Evolutionary conservation across 2,888 invertebrate genomes (phyloP), one percentile per base, ranked within the genome.

Genomic region (Pyrochroa serraticornis): DNA sequence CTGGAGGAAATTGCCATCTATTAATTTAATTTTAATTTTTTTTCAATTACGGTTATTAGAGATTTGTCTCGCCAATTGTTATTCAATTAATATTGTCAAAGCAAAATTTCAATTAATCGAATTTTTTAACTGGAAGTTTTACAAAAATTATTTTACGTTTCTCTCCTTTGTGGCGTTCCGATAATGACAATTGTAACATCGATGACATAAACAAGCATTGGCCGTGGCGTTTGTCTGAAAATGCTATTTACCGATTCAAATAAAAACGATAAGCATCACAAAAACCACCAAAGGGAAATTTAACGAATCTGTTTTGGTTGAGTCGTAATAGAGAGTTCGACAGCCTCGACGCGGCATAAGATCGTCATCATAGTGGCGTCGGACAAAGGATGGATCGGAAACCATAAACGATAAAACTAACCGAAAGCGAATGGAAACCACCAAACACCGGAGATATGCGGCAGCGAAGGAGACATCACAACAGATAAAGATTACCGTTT

Each of bases 321-420:
- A 14, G 9, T 35, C 34, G 41, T 13, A 41, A 39, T 41, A 34
- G 42, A 42, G 36, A 52, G 52, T 52, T 51, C 52, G 52, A 52
- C 44, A 45, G 49, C 41, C 49, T 49, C 33, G 41, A 49, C 39
- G 36, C 36, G 34, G 33, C 32, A 32, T 30, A 45, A 56, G 56
- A 58, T 49, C 63, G 58, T 54, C 65, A 57, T 66, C 64, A 61
- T 62, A 51, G 53, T 56, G 58, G 61, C 60, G 62, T 57, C 69
- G 71, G 72, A 75, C 75, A 77, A 75, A 72, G 74, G 68, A 69
- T 65, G 72, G 67, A 75, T 74, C 74, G 75, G 76, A 76, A 76
- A 75, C 74, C 71, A 74, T 74, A 74, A 67, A 74, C 76, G 76
- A 77, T 77, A 76, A 77, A 76, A 74, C 77, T 75, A 76, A 74